Percentiles rank a stretch among this genome's conserved stretches.
Conservation (phyloP, 2,797 vertebrate species). For the Odontamblyopus lacepedii region DNA sequence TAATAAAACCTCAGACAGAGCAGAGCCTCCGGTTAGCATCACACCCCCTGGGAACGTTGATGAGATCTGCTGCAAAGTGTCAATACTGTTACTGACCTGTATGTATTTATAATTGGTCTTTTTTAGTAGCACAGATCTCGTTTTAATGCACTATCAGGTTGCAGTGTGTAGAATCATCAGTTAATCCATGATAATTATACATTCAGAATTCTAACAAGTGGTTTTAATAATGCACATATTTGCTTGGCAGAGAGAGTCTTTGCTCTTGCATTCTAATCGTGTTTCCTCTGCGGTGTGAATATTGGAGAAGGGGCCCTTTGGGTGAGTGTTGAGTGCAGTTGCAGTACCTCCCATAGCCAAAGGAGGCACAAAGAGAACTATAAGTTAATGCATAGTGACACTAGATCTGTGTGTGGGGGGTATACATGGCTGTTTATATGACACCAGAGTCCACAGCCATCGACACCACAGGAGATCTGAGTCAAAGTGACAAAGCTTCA, state of each 20-base stretch:
- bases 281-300: conserved; percentile 27
- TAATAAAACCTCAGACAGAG: too few species aligned
- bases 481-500: conserved; percentile 38
- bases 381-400: conserved; percentile 15
- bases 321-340: conserved; percentile 27
- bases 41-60: too few species aligned
- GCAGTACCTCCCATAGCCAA: neutral
- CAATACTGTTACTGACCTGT: too few species aligned
- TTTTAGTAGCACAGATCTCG: neutral
- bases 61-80: too few species aligned
- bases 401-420: conserved; percentile 41
- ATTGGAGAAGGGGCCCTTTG: conserved; percentile 12
- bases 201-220: conserved; percentile 36
- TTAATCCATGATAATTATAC: conserved; percentile 36
- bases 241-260: conserved; percentile 31
- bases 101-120: neutral
- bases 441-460: conserved; percentile 24
- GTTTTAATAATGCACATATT: conserved; percentile 47
- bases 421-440: conserved; percentile 30
- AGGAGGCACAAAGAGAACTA: conserved; percentile 3
- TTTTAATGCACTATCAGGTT: neutral
- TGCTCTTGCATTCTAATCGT: conserved; percentile 17
- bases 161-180: conserved; percentile 14
- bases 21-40: too few species aligned
- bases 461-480: conserved; percentile 46